These are phyloP conservation scores for Nymphicus hollandicus DNA, from an alignment of 2,113 vertebrate genomes.

Conservation along the genomic window DNA sequence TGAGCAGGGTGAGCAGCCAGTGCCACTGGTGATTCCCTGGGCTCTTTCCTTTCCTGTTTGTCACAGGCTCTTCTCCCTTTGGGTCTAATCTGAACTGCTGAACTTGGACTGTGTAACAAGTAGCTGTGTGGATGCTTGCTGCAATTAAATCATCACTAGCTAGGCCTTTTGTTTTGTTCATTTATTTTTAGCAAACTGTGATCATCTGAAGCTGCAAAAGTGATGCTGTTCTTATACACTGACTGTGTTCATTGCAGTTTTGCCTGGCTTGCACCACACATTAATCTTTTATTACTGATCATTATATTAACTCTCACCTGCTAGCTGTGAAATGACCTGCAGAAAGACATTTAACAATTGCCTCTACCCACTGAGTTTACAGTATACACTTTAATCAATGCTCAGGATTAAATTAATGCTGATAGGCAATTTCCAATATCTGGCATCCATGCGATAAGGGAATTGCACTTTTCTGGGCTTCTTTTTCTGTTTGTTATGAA, in stretches of 20 bases:
- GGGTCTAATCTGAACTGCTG: not conserved
- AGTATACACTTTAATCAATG: slow-evolving; percentile 65
- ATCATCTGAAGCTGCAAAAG: not conserved
- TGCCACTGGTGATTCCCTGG: not conserved
- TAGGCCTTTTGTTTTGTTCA: not conserved
- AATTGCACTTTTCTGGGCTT: slow-evolving; percentile 46
- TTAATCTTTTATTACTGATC: slow-evolving; percentile 66
- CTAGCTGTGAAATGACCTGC: slow-evolving; percentile 65
- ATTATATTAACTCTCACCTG: slow-evolving; percentile 66
- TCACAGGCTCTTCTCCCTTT: not conserved
- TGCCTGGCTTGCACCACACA: slow-evolving; percentile 35
- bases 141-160: not conserved
- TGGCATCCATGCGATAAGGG: slow-evolving; percentile 61
- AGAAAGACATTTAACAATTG: slow-evolving; percentile 60
- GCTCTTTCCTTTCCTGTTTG: not conserved
- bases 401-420: slow-evolving; percentile 69
- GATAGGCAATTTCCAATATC: slow-evolving; percentile 67
- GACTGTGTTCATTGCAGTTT: slow-evolving; percentile 17
- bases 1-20: not conserved
- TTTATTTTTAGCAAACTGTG: not conserved
- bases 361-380: slow-evolving; percentile 47
- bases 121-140: not conserved
- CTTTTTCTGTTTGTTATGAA: slow-evolving; percentile 14
- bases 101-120: not conserved
- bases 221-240: not conserved